Evolutionary conservation across 92 coral and sea anemone genomes (phyloP), one percentile per base, ranked within the genome.

Genomic region (Palythoa caribaeorum): DNA sequence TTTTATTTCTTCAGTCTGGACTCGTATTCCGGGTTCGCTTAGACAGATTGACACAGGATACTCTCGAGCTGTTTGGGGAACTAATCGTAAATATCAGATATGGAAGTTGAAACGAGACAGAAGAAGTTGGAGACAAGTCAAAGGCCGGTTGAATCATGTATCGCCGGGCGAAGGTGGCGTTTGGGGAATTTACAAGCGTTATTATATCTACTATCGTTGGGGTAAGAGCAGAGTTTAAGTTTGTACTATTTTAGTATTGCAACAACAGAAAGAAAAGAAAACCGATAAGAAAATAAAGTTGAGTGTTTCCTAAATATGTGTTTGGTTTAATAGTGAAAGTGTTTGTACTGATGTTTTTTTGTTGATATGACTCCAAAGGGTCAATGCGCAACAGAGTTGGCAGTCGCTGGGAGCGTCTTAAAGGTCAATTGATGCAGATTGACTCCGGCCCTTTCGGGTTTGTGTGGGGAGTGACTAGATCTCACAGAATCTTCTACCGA

Each of bases 61-160:
- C 68, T 80, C 85, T 12, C 85, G 85, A n/a, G 85, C 85, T 21
- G 85, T 80, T 38, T 80, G 85, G 85, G 85, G 85, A 44, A 38
- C 47, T 10, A 80, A 80, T 48, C 85, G 85, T 12, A 11, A 28
- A 38, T 9, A 60, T 4, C 74, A 63, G 73, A 80, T 80, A 28
- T 80, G 85, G 85, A 80, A 80, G n/a, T 54, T 80, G 74, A 11
- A 15, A 38, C 38, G 73, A 3, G 63, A 80, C 71, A 40, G 85
- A 5, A 62, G 54, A 80, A 40, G 85, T 21, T 80, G 85, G 85
- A 80, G 71, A 40, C 40, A 44, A 17, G 73, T 80, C 15, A 55
- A 55, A 9, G 85, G 85, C 10, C 48, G 73, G 37, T 63, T 80
- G 73, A 80, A 39, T 55, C 85, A 63, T 62, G 73, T 80, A 40